Evolutionary conservation across 2,113 vertebrate species (phyloP).

Genomic region (Apodemus sylvaticus): DNA sequence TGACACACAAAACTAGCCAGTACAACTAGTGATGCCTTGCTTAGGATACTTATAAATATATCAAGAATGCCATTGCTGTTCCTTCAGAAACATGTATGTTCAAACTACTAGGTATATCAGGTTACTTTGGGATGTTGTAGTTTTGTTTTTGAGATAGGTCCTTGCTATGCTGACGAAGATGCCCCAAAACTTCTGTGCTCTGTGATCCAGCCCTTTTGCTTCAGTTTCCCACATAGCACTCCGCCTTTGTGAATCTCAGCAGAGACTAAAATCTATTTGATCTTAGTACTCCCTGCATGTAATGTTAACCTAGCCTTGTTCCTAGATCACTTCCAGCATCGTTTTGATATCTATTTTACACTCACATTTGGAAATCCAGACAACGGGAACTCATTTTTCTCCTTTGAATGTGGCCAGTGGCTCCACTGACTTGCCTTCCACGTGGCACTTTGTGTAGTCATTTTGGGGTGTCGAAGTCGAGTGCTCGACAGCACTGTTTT

Average conservation of each 20-base stretch:
- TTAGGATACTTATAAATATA: conserved; percentile 28
- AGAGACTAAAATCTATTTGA: not conserved
- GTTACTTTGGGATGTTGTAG: not conserved
- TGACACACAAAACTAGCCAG: no score
- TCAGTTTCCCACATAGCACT: not conserved
- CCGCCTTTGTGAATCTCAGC: not conserved
- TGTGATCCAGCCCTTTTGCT: not conserved
- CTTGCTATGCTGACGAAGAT: not conserved
- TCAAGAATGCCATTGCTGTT: not conserved
- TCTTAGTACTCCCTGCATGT: not conserved
- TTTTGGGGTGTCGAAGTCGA: not conserved
- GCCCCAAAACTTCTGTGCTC: not conserved
- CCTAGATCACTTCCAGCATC: not conserved
- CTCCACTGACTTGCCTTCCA: not conserved
- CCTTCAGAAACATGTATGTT: not conserved
- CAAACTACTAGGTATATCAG: not conserved
- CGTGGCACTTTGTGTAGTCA: no score
- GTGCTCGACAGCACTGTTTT: not conserved
- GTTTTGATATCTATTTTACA: not conserved
- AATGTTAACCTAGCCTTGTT: not conserved
- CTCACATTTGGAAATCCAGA: conserved; percentile 3
- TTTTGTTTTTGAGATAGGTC: not conserved
- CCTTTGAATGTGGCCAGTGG: not conserved
- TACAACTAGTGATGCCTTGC: not conserved
- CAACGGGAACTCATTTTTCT: not conserved